phyloP scores from a whole-genome alignment of 2,797 vertebrate genomes.

The Ctenochaetus hawaiiensis region DNA sequence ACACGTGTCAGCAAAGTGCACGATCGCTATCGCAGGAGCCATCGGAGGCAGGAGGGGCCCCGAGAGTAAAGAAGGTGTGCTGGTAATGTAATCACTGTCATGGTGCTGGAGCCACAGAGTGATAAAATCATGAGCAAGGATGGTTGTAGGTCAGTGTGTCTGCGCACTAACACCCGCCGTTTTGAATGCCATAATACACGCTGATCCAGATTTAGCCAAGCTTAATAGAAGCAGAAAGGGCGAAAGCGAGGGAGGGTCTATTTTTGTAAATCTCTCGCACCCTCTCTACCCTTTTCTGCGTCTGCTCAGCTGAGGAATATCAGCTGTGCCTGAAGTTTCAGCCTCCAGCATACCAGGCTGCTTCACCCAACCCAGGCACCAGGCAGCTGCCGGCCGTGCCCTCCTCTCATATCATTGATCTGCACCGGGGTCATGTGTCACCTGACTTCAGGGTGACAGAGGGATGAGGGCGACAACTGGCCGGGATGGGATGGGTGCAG shows the following conservation, averaged over 20 bases:
- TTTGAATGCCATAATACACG: conserved; percentile 58
- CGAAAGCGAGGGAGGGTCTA: conserved; percentile 65
- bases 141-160: conserved; percentile 71
- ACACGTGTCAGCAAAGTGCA: conserved; percentile 53
- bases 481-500: conserved; percentile 67
- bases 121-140: conserved; percentile 21
- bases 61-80: conserved; percentile 37
- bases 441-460: conserved; percentile 62
- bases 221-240: conserved; percentile 71
- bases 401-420: conserved; percentile 66
- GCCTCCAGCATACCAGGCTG: conserved; percentile 74
- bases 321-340: conserved; percentile 83
- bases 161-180: conserved; percentile 3
- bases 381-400: conserved; percentile 83
- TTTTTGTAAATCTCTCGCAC: conserved; percentile 74
- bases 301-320: conserved; percentile 59
- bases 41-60: conserved; percentile 5
- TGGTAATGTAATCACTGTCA: background rate
- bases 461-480: conserved; percentile 73
- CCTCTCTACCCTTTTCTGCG: conserved; percentile 60
- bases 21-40: conserved; percentile 26
- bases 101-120: conserved; percentile 1
- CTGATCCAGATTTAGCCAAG: conserved; percentile 79
- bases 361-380: conserved; percentile 69
- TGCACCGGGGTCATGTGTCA: conserved; percentile 71